Evolutionary conservation across 2,888 invertebrate species (phyloP), one percentile per base, ranked within the genome.

Genomic region (Lysandra bellargus): DNA sequence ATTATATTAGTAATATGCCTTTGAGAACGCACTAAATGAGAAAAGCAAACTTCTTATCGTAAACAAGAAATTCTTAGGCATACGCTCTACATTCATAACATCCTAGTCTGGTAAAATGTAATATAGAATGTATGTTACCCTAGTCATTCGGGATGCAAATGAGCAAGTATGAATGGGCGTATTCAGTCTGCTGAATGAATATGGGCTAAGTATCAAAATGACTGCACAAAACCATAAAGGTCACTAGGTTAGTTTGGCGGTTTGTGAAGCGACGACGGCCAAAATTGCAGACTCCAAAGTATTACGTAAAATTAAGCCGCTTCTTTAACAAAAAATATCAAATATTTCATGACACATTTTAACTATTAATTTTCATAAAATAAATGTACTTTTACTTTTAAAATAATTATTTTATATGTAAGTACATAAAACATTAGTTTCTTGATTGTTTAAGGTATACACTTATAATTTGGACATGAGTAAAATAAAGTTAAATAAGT

Each of bases 151-250:
- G 72, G 61, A 79, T 75, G 79, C 75, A 79, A 79, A 79, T 61
- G 79, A 75, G 61, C 79, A 61, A 79, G 79, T 75, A 79, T 79
- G 79, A 79, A 78, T 78, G 78, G 60, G 74, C 61, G 74, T 79
- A 79, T 79, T 79, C 79, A 79, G 79, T 74, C 30, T 49, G 49
- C 75, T 79, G 79, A 79, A 79, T 79, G 79, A 79, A 75, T 79
- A 79, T 79, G 75, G 75, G 79, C 79, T 61, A 75, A 79, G 79
- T 79, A 79, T 79, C 75, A 79, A 79, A 73, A 78, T 76, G 76
- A 76, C 53, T 33, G 79, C 78, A 75, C 75, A 75, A 40, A 77
- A 79, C 73, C 72, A 53, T 74, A 80, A 80, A 75, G 78, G 77
- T 74, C 79, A 80, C 81, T 61, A 74, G 77, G 79, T 80, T 76